Conservation (phyloP, 2,888 invertebrate genomes). For the Phragmatobia fuliginosa region DNA sequence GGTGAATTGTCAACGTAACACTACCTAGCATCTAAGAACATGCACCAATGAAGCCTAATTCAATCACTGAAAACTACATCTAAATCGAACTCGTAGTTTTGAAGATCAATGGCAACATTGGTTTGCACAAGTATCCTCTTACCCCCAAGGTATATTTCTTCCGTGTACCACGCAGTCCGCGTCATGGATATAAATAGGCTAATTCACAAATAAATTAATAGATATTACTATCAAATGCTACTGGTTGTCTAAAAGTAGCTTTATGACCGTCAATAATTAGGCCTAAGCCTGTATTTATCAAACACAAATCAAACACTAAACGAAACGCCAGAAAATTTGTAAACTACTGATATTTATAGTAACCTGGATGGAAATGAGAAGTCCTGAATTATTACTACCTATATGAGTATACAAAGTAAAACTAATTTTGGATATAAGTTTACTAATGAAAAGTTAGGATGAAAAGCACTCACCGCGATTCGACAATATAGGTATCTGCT, state of each 20-base stretch:
- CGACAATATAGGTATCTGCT: too few species aligned
- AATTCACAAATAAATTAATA: not conserved
- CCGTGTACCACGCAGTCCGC: too few species aligned
- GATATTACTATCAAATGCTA: slow-evolving; percentile 6
- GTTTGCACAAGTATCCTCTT: too few species aligned
- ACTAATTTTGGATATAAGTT: not conserved
- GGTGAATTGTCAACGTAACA: too few species aligned
- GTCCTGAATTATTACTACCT: not conserved
- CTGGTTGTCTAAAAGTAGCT: slow-evolving; percentile 10
- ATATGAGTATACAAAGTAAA: not conserved
- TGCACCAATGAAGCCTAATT: too few species aligned
- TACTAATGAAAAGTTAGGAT: not conserved
- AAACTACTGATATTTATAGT: slow-evolving; percentile 17
- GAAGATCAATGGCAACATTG: too few species aligned
- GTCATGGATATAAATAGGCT: too few species aligned
- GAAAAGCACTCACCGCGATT: not conserved
- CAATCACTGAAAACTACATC: too few species aligned
- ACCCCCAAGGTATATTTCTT: too few species aligned
- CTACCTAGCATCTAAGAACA: too few species aligned
- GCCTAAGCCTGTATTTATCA: slow-evolving; percentile 14
- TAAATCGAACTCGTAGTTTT: too few species aligned
- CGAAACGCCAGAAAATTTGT: slow-evolving; percentile 15
- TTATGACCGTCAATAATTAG: slow-evolving; percentile 16
- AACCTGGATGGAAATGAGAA: not conserved
- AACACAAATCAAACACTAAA: slow-evolving; percentile 7